Conservation (phyloP, 2,797 vertebrate species). For the Denticeps clupeoides region DNA sequence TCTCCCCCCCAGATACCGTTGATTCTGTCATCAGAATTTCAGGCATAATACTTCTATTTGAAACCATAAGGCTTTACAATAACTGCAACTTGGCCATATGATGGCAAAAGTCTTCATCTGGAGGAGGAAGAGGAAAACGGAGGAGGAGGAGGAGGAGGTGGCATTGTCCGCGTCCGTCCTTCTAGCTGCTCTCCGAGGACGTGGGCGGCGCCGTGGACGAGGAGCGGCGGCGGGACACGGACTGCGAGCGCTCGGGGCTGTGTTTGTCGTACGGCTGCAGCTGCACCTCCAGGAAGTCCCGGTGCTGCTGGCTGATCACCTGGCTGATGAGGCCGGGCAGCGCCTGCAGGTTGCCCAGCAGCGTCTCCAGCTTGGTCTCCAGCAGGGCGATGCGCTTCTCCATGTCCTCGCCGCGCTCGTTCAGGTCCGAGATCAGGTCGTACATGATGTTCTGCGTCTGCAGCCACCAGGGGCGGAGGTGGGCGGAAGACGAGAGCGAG, state of each 20-base stretch:
- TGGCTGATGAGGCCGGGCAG: slow-evolving; percentile 95
- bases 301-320: slow-evolving; percentile 92
- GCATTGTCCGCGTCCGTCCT: neutral
- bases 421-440: slow-evolving; percentile 97
- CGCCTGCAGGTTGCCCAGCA: slow-evolving; percentile 91
- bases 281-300: slow-evolving; percentile 88
- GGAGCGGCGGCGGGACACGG: slow-evolving; percentile 83
- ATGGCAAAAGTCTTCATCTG: slow-evolving; percentile 92
- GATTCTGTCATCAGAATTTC: slow-evolving; percentile 96
- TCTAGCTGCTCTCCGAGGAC: slow-evolving; percentile 98
- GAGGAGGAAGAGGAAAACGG: slow-evolving; percentile 50
- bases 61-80: slow-evolving; percentile 99
- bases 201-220: slow-evolving; percentile 95
- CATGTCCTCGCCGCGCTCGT: slow-evolving; percentile 96
- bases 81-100: slow-evolving; percentile 99
- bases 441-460: slow-evolving; percentile 99
- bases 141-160: neutral
- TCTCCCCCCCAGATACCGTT: slow-evolving; percentile 63
- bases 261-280: slow-evolving; percentile 86
- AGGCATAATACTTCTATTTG: slow-evolving; percentile 82
- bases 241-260: slow-evolving; percentile 81
- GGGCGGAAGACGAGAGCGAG: slow-evolving; percentile 23
- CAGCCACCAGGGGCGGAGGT: slow-evolving; percentile 29
- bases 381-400: slow-evolving; percentile 95
- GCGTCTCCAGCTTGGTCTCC: slow-evolving; percentile 92